These are phyloP conservation scores for Graphium colonna DNA, from an alignment of 2,888 invertebrate species.

Conservation along the genomic window DNA sequence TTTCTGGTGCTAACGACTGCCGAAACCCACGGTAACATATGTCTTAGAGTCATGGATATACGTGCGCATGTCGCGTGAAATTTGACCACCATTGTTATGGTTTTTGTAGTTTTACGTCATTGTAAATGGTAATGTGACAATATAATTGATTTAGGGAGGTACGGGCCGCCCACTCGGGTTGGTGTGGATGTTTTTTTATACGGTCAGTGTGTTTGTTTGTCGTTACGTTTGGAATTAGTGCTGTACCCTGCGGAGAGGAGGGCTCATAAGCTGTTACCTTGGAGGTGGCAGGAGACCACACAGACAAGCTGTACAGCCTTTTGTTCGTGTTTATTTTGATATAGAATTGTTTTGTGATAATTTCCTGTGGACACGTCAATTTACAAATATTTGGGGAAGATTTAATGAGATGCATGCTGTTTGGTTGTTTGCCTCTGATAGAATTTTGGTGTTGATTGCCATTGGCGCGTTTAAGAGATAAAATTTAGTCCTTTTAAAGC, in stretches of 20 bases:
- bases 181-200: constrained; percentile 6
- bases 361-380: too few species aligned
- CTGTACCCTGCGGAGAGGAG: constrained; percentile 11
- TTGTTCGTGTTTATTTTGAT: too few species aligned
- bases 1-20: constrained; percentile 30
- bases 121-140: constrained; percentile 37
- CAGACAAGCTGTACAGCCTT: too few species aligned
- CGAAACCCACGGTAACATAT: background rate
- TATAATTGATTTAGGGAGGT: constrained; percentile 37
- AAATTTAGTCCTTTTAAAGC: too few species aligned
- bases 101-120: constrained; percentile 29
- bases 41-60: constrained; percentile 1
- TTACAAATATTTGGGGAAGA: too few species aligned
- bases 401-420: too few species aligned
- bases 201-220: constrained; percentile 3
- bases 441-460: too few species aligned
- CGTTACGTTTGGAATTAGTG: constrained; percentile 1
- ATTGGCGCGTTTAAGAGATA: too few species aligned
- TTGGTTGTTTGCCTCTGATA: too few species aligned
- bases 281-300: too few species aligned
- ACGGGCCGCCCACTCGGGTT: constrained; percentile 32
- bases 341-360: too few species aligned
- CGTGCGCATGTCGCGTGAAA: constrained; percentile 6
- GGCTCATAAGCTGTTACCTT: too few species aligned
- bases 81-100: constrained; percentile 15